A percentile compares a stretch with the other conserved stretches of the same genome.
These are phyloP conservation scores for Tetramorium bicarinatum DNA, from an alignment of 2,888 invertebrate species.

Conservation along the genomic window DNA sequence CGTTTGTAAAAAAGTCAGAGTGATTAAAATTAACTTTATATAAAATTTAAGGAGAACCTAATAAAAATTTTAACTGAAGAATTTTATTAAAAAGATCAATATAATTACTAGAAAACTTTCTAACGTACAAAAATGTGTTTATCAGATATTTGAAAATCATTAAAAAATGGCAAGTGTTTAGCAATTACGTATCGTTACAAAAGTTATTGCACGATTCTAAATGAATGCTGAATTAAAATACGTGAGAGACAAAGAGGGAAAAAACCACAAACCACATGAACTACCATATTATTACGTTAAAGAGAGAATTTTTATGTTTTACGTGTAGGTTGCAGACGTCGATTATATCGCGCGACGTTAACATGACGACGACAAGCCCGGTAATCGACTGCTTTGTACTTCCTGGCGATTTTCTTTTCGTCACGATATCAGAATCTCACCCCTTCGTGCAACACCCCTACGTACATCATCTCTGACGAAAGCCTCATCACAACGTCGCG, in stretches of 20 bases:
- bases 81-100: background rate
- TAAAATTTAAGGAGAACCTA: background rate
- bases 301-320: background rate
- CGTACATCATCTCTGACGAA: slow-evolving; percentile 40
- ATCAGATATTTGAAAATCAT: background rate
- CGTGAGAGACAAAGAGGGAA: background rate
- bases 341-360: slow-evolving; percentile 35
- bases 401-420: slow-evolving; percentile 1
- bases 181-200: background rate
- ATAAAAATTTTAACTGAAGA: background rate
- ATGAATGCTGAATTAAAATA: background rate
- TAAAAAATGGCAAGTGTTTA: background rate
- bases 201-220: background rate
- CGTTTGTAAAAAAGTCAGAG: background rate
- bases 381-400: slow-evolving; percentile 38
- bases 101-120: background rate
- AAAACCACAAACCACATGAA: background rate
- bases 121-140: background rate
- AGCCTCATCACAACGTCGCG: slow-evolving; percentile 56
- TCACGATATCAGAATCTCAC: slow-evolving; percentile 59
- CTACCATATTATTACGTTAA: background rate
- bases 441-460: slow-evolving; percentile 58
- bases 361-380: slow-evolving; percentile 20
- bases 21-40: background rate
- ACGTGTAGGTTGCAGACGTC: background rate